phyloP scores from a whole-genome alignment of 2,888 invertebrate species.

The Caenorhabditis sp. region DNA sequence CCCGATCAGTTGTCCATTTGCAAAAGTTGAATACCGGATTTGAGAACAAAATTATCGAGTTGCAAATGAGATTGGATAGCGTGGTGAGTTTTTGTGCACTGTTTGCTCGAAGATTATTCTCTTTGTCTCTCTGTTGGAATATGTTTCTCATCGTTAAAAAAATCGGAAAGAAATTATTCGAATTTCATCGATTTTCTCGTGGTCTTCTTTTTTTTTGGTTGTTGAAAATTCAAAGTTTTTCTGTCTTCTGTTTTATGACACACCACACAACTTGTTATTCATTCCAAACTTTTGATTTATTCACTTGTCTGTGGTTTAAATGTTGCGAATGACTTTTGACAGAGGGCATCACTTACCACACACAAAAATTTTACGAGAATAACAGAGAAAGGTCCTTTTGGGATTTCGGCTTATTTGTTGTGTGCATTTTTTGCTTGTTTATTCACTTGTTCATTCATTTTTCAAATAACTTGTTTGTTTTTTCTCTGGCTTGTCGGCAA shows the following conservation, averaged over 20 bases:
- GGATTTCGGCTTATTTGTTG: neutral
- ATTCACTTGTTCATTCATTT: neutral
- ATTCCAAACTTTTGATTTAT: neutral
- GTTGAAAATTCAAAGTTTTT: too few relatives aligned
- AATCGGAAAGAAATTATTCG: neutral
- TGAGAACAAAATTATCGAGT: constrained; percentile 95
- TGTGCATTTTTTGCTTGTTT: neutral
- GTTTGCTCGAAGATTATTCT: neutral
- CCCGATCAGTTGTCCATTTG: constrained; percentile 91
- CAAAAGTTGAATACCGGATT: constrained; percentile 90
- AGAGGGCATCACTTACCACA: neutral
- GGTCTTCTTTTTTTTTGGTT: too few relatives aligned
- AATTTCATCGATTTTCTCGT: neutral
- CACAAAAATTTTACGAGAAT: neutral
- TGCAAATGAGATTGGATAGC: constrained; percentile 88
- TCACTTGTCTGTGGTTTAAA: neutral
- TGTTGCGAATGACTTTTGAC: neutral
- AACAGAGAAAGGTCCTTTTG: neutral
- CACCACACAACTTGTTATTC: neutral
- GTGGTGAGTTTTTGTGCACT: constrained; percentile 74
- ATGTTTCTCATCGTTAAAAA: neutral
- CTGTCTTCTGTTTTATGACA: neutral
- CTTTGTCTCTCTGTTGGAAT: neutral
- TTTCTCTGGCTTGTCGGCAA: neutral
- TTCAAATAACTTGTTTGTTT: neutral